Conservation (phyloP, 2,888 invertebrate genomes). For the Andrena minutula region DNA sequence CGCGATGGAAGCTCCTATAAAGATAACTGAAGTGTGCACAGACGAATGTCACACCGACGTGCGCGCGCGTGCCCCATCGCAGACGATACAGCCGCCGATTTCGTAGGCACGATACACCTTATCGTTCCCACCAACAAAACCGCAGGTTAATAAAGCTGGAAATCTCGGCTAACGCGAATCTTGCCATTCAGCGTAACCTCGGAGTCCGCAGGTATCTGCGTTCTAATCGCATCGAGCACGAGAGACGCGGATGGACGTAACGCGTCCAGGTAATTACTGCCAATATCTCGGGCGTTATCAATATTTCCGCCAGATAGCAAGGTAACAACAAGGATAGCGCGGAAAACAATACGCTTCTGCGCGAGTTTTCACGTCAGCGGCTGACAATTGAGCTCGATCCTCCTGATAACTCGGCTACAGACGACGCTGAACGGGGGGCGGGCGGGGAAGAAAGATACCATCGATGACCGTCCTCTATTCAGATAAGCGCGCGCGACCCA, state of each 20-base stretch:
- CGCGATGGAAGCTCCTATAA: conserved; percentile 24
- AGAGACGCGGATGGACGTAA: conserved; percentile 17
- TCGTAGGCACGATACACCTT: conserved; percentile 19
- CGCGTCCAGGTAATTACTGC: conserved; percentile 16
- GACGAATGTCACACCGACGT: not conserved
- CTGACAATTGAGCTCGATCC: not conserved
- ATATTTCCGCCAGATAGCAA: conserved; percentile 42
- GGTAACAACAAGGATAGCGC: too few relatives aligned
- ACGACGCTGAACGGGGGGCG: too few relatives aligned
- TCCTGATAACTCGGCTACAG: conserved; percentile 12
- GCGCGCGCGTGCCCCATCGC: not conserved
- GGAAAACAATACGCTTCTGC: conserved; percentile 14
- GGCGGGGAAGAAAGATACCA: not conserved
- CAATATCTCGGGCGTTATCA: conserved; percentile 30
- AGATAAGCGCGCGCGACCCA: conserved; percentile 27
- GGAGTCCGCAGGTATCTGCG: not conserved
- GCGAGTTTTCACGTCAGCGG: conserved; percentile 5
- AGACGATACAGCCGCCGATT: not conserved
- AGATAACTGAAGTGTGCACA: conserved; percentile 54
- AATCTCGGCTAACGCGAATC: conserved; percentile 4
- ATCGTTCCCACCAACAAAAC: not conserved
- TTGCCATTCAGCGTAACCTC: not conserved
- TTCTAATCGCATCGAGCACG: conserved; percentile 1
- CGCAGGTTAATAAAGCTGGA: not conserved
- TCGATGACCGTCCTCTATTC: conserved; percentile 2